phyloP scores from a whole-genome alignment of 2,113 vertebrate species.

The Platycercus adscitus region DNA sequence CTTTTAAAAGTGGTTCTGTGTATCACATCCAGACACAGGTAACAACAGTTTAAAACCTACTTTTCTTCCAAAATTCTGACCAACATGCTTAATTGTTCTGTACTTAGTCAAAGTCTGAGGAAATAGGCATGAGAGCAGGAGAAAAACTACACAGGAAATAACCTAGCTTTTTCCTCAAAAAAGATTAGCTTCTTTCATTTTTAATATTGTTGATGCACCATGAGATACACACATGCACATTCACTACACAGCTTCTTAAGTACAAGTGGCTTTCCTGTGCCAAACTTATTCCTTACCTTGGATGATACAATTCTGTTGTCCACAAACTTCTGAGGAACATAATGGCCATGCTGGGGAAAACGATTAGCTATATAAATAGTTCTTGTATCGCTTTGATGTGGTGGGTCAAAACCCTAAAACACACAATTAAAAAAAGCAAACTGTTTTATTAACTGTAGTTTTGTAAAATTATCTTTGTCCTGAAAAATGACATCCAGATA shows the following conservation, averaged over 20 bases:
- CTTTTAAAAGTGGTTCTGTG: neutral
- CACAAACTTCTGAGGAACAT: conserved; percentile 93
- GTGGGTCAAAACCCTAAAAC: conserved; percentile 94
- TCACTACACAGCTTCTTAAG: neutral
- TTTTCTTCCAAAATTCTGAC: neutral
- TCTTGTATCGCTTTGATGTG: conserved; percentile 96
- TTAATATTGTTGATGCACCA: neutral
- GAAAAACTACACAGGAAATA: neutral
- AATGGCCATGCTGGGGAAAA: conserved; percentile 94
- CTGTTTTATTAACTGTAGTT: neutral
- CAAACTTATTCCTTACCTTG: conserved; percentile 82
- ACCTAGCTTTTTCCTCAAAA: neutral
- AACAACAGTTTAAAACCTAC: neutral
- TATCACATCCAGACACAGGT: neutral
- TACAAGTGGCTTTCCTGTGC: neutral
- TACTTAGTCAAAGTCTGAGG: neutral
- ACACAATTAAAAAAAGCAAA: neutral
- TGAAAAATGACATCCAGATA: neutral
- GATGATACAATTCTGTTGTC: conserved; percentile 99
- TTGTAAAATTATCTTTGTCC: neutral
- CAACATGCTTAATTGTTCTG: neutral
- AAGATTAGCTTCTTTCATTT: neutral
- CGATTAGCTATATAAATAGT: conserved; percentile 97
- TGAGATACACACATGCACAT: neutral
- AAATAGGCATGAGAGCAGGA: neutral